Percentiles rank a stretch among this genome's conserved stretches.
These are phyloP conservation scores for Belonocnema kinseyi DNA, from an alignment of 1,140 invertebrate species.

Conservation along the genomic window DNA sequence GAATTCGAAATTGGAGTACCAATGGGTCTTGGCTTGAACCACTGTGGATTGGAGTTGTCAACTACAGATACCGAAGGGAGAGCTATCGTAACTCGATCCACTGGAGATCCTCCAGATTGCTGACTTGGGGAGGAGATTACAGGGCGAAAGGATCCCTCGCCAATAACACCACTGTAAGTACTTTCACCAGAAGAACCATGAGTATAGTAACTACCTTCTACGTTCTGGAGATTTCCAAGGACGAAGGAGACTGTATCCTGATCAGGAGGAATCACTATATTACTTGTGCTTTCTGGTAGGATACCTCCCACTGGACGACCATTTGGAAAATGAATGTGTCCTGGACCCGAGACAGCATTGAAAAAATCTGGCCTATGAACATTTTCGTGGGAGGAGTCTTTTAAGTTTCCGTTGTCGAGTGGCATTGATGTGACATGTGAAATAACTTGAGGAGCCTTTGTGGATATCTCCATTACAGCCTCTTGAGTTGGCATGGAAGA, in stretches of 20 bases:
- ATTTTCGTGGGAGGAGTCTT: constrained; percentile 49
- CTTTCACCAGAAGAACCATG: constrained; percentile 72
- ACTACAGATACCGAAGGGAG: constrained; percentile 56
- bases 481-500: not conserved
- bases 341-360: constrained; percentile 20
- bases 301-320: constrained; percentile 49
- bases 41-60: constrained; percentile 51
- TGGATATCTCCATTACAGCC: constrained; percentile 3
- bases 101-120: constrained; percentile 34
- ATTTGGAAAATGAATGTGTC: constrained; percentile 47
- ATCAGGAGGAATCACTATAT: constrained; percentile 79
- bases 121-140: constrained; percentile 39
- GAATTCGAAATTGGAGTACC: constrained; percentile 29
- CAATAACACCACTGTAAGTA: constrained; percentile 63
- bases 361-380: constrained; percentile 45
- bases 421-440: constrained; percentile 60
- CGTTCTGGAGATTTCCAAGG: constrained; percentile 79
- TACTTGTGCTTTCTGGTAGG: constrained; percentile 77
- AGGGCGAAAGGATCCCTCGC: constrained; percentile 64
- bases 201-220: constrained; percentile 74
- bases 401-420: constrained; percentile 48
- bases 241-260: constrained; percentile 81
- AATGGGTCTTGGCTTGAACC: constrained; percentile 51
- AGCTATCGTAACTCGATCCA: constrained; percentile 44
- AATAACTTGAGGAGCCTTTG: constrained; percentile 33